Evolutionary conservation across 1,140 invertebrate species (phyloP), one percentile per base, ranked within the genome.

Genomic region (Augochlora pura): DNA sequence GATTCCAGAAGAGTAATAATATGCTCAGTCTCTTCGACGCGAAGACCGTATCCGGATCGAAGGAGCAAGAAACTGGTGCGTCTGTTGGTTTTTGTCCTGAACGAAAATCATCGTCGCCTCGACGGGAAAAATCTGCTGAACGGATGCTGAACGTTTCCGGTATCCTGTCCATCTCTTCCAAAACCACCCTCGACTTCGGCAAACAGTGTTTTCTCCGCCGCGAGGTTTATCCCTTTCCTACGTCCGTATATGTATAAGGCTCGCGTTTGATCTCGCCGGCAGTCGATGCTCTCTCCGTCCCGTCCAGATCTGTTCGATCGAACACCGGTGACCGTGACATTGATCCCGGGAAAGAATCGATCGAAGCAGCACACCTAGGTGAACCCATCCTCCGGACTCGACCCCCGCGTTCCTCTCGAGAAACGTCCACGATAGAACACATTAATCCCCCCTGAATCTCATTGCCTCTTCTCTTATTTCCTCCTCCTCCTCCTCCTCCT

Each of bases 191-290:
- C 42, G 27, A 18, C 38, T 12, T 4, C 21, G 2, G 32, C 27
- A 12, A 38, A 1, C 18, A 21, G 27, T 18, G 21, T 65, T 21
- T n/a, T 66, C 12, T 6, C n/a, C 16, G 38, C 18, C 54, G 6
- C 8, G 0, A 5, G 18, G 7, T 57, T 16, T 1, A 32, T 10
- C 46, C 23, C 3, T 3, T 12, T 49, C 7, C 2, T 27, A 72
- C 64, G 23, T 46, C 10, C 72, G 67, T 91, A 90, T 91, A 90
- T 91, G 90, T 91, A 90, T 91, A 92, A 92, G 91, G 91, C 90
- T 91, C 90, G 88, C 89, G 89, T 91, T 88, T 52, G 14, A 89
- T 85, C 87, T 90, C 12, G 88, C 87, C 77, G 77, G 77, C 90
- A 90, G 88, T 91, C 87, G 85, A 84, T 89, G 88, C 88, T 89